Evolutionary conservation across 2,888 invertebrate genomes (phyloP), one percentile per base, ranked within the genome.

Genomic region (Orthosia gracilis): DNA sequence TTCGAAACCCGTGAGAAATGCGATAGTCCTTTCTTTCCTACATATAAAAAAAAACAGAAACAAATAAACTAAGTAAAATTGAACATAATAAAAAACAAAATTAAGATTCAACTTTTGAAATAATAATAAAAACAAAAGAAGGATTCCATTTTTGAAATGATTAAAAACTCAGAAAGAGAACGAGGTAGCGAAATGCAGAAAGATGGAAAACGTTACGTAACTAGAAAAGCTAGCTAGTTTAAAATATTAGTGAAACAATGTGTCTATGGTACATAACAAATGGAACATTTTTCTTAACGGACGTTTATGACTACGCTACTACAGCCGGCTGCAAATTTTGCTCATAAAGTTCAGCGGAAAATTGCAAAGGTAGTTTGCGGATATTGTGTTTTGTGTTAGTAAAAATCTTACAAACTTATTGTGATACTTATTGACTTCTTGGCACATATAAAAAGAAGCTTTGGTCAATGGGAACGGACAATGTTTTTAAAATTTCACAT

Each of bases 221-320:
- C n/a, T 50, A 26, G 61, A 58, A 65, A 70, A 57, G 26, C 58
- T 45, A 21, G 58, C 58, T 49, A 54, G 63, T 64, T 82, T 64
- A 55, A 78, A 70, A 70, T 71, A 71, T 70, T 61, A 67, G 72
- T 62, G 50, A 47, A 78, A 83, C 83, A 83, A 61, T 71, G 64
- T 65, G 71, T 67, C 78, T 71, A 77, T 57, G 52, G 47, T 52
- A 67, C 40, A 45, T 61, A 72, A 83, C 64, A 61, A 78, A 83
- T 80, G 64, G 67, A 68, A 68, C 55, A 83, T 72, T 83, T 72
- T 83, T 80, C 57, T 78, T 72, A 68, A 15, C 79, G 49, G 79
- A 83, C 80, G 57, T 65, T 79, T 80, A 80, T 57, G 59, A 47
- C 55, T 45, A 49, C 66, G 57, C 55, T 49, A 68, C 58, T 62